phyloP scores from a whole-genome alignment of 2,797 vertebrate genomes.

The Coranthus polyacanthus region DNA sequence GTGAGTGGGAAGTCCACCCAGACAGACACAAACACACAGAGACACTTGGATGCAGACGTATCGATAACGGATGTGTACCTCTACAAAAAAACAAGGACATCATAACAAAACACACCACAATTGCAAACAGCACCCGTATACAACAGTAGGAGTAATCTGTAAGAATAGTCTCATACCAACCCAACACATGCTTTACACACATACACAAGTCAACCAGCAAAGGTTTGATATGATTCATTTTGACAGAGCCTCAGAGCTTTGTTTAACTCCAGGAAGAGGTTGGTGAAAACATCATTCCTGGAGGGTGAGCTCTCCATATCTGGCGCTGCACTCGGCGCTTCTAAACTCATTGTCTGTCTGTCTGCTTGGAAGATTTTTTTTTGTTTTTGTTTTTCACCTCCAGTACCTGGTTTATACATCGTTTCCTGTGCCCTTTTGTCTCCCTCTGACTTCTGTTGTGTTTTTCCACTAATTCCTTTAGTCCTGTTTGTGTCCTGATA shows the following conservation, averaged over 20 bases:
- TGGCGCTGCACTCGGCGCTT: constrained; percentile 39
- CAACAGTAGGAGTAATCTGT: constrained; percentile 25
- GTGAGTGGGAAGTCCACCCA: constrained; percentile 84
- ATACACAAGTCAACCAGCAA: constrained; percentile 31
- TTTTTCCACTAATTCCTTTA: constrained; percentile 17
- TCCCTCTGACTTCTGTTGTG: constrained; percentile 1
- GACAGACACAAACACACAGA: constrained; percentile 31
- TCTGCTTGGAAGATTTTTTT: constrained; percentile 26
- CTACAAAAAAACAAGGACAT: constrained; percentile 33
- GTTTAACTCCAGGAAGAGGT: constrained; percentile 68
- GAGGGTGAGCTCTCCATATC: constrained; percentile 51
- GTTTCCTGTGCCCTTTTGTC: constrained; percentile 11
- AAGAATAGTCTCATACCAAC: constrained; percentile 19
- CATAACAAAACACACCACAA: constrained; percentile 46
- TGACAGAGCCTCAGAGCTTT: constrained; percentile 70
- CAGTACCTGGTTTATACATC: constrained; percentile 7
- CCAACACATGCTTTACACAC: constrained; percentile 36
- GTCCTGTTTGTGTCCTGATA: neutral
- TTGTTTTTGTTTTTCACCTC: neutral
- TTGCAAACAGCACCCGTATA: constrained; percentile 40
- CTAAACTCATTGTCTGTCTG: constrained; percentile 47
- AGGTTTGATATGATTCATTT: constrained; percentile 69
- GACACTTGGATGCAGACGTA: constrained; percentile 13
- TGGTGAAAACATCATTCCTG: constrained; percentile 68
- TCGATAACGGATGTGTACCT: constrained; percentile 17